Evolutionary conservation across 2,888 invertebrate genomes (phyloP).

Genomic region (Melanostoma scalare): DNA sequence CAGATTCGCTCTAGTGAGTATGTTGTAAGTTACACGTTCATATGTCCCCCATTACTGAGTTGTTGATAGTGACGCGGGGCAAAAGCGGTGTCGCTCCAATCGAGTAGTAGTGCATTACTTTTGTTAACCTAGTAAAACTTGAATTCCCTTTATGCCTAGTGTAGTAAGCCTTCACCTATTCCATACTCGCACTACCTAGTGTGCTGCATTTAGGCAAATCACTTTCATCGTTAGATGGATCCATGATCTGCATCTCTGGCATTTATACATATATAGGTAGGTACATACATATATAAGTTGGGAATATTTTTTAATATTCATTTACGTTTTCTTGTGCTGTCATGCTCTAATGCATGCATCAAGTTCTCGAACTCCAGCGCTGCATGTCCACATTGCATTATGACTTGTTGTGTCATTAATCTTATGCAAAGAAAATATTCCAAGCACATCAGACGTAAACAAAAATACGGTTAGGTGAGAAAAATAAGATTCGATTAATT

Average conservation of each 20-base stretch:
- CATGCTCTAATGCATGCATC: constrained; percentile 40
- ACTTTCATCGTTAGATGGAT: constrained; percentile 60
- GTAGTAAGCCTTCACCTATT: neutral
- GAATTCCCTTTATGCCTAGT: constrained; percentile 9
- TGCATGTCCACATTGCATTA: constrained; percentile 54
- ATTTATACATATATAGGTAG: constrained; percentile 20
- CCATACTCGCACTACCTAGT: neutral
- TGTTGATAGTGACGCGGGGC: constrained; percentile 5
- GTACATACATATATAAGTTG: neutral
- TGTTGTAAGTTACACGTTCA: constrained; percentile 49
- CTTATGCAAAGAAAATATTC: constrained; percentile 50
- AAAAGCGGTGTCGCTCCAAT: constrained; percentile 1
- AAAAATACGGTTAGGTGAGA: constrained; percentile 20
- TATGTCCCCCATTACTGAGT: constrained; percentile 35
- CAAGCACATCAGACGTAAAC: constrained; percentile 15
- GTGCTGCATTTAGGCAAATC: constrained; percentile 49
- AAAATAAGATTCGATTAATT: constrained; percentile 24
- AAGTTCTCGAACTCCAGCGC: constrained; percentile 56
- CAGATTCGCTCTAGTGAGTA: constrained; percentile 52
- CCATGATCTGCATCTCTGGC: constrained; percentile 42
- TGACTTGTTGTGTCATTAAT: constrained; percentile 64
- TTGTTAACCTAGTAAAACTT: constrained; percentile 35
- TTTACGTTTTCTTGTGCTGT: constrained; percentile 26
- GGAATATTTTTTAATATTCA: constrained; percentile 8
- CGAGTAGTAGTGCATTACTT: constrained; percentile 26